A percentile compares a stretch with the other conserved stretches of the same genome.
Conservation (phyloP, 2,888 invertebrate genomes). For the Formica aserva region DNA sequence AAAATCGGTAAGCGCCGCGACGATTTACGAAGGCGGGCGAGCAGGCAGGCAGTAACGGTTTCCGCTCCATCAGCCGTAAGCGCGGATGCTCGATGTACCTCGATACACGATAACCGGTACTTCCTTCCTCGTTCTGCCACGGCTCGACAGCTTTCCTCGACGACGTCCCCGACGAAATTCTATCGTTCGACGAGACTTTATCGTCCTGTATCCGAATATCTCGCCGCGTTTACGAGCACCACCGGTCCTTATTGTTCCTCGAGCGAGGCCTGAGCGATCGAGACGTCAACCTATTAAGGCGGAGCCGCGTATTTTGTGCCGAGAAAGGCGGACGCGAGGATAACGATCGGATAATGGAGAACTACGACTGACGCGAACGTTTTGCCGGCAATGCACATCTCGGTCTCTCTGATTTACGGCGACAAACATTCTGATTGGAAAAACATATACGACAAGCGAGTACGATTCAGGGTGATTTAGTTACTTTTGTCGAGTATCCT, state of each 20-base stretch:
- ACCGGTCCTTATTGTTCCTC: slow-evolving; percentile 57
- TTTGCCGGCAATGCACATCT: slow-evolving; percentile 4
- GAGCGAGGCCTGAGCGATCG: slow-evolving; percentile 20
- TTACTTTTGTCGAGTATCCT: background rate
- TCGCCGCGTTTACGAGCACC: slow-evolving; percentile 65
- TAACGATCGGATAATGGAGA: slow-evolving; percentile 42
- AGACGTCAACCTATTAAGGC: slow-evolving; percentile 59
- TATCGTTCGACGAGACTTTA: slow-evolving; percentile 61
- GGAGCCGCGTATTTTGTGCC: slow-evolving; percentile 42
- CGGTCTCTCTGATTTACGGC: slow-evolving; percentile 27
- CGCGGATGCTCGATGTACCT: slow-evolving; percentile 79
- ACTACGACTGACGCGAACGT: background rate
- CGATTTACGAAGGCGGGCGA: slow-evolving; percentile 75
- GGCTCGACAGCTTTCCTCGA: slow-evolving; percentile 55
- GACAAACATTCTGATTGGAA: slow-evolving; percentile 2
- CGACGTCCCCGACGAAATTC: slow-evolving; percentile 52
- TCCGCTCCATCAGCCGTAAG: slow-evolving; percentile 81
- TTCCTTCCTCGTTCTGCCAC: slow-evolving; percentile 68
- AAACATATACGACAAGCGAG: background rate
- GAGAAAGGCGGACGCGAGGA: background rate
- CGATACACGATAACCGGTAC: slow-evolving; percentile 80
- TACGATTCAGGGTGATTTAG: slow-evolving; percentile 1
- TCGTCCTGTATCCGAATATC: slow-evolving; percentile 57
- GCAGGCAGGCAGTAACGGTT: slow-evolving; percentile 76
- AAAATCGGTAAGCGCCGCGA: slow-evolving; percentile 78